phyloP scores from a whole-genome alignment of 2,797 vertebrate species.

The Enteromius anoplus region DNA sequence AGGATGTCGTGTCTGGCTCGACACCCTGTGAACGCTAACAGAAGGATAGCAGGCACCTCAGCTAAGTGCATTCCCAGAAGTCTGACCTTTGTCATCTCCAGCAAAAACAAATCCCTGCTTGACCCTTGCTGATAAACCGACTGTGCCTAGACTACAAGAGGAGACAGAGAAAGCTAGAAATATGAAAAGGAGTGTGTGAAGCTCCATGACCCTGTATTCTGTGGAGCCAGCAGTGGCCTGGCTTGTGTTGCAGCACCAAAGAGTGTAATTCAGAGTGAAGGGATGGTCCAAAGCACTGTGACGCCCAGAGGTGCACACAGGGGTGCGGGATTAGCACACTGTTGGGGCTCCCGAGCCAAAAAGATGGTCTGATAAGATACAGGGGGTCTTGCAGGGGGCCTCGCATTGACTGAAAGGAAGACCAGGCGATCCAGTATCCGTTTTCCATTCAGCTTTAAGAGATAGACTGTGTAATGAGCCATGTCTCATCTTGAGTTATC shows the following conservation, averaged over 20 bases:
- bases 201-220: conserved; percentile 56
- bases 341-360: conserved; percentile 57
- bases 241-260: conserved; percentile 63
- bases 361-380: conserved; percentile 71
- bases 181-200: conserved; percentile 30
- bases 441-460: conserved; percentile 50
- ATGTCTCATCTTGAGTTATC: conserved; percentile 34
- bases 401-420: conserved; percentile 19
- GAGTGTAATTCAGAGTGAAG: conserved; percentile 73
- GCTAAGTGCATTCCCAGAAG: conserved; percentile 81
- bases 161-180: conserved; percentile 58
- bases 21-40: conserved; percentile 71
- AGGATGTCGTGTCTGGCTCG: conserved; percentile 65
- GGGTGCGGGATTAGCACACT: conserved; percentile 71
- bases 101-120: conserved; percentile 74
- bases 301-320: conserved; percentile 60
- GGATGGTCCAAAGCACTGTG: conserved; percentile 52
- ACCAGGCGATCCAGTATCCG: conserved; percentile 32
- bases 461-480: conserved; percentile 27
- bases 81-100: conserved; percentile 57
- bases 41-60: conserved; percentile 72
- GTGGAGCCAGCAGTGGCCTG: conserved; percentile 67
- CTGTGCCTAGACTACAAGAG: conserved; percentile 70
- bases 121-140: conserved; percentile 79
- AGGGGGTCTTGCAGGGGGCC: conserved; percentile 40